Conservation (phyloP, 1,140 invertebrate genomes). For the Chironomus striatipennis region DNA sequence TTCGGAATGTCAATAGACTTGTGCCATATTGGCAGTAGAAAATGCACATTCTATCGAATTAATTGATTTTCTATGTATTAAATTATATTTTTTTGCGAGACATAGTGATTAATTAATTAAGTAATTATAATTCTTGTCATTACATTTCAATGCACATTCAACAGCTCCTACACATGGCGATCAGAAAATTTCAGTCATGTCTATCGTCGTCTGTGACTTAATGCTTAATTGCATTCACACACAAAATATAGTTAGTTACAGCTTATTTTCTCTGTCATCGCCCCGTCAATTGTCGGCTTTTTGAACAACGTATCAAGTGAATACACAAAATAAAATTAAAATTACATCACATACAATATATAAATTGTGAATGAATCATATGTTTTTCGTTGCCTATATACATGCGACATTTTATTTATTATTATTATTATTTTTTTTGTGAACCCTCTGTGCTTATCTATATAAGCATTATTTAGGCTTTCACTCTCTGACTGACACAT, state of each 20-base stretch:
- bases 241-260: not conserved
- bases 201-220: not conserved
- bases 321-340: not conserved
- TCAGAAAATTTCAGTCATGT: not conserved
- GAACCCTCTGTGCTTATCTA: not conserved
- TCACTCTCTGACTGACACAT: not conserved
- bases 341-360: not conserved
- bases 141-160: not conserved
- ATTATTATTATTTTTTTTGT: not conserved
- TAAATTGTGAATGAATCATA: not conserved
- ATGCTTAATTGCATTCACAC: too few species aligned
- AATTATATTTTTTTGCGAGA: not conserved
- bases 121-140: not conserved
- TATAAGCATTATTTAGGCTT: not conserved
- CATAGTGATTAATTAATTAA: slow-evolving; percentile 1
- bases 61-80: not conserved
- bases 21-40: not conserved
- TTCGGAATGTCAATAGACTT: not conserved
- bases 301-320: not conserved
- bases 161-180: not conserved
- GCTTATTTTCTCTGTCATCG: not conserved
- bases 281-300: too few species aligned
- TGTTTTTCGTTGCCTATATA: not conserved
- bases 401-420: not conserved
- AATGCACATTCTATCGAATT: not conserved